phyloP scores from a whole-genome alignment of 1,140 invertebrate genomes.

The Anagrus nilaparvatae region DNA sequence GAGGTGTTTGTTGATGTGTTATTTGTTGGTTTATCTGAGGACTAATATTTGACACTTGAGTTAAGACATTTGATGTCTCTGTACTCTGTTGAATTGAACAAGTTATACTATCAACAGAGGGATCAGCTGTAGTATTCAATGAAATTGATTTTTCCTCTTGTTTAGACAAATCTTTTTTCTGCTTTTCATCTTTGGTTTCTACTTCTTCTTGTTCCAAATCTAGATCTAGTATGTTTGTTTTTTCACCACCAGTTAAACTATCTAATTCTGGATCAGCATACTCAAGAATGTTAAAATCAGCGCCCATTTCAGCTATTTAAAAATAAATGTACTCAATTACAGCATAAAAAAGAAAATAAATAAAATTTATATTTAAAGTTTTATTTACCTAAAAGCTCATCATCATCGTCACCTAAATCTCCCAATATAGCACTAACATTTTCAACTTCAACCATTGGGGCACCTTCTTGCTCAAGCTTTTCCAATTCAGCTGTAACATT shows the following conservation, averaged over 20 bases:
- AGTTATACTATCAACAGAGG: conserved; percentile 18
- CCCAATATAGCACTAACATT: conserved; percentile 66
- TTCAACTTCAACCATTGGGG: conserved; percentile 58
- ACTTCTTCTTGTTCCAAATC: conserved; percentile 63
- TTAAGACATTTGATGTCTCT: conserved; percentile 22
- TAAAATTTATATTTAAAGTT: conserved; percentile 10
- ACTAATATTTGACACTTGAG: conserved; percentile 22
- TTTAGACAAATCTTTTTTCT: conserved; percentile 39
- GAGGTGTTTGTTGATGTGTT: conserved; percentile 21
- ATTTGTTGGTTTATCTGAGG: conserved; percentile 18
- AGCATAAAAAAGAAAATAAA: conserved; percentile 1
- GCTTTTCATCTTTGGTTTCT: conserved; percentile 46
- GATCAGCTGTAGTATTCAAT: conserved; percentile 21
- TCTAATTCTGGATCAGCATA: conserved; percentile 93
- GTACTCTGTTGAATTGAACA: conserved; percentile 21
- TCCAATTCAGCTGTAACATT: conserved; percentile 68
- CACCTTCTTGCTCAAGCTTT: conserved; percentile 64
- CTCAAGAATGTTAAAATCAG: conserved; percentile 91
- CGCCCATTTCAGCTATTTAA: conserved; percentile 73
- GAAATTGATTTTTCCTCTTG: conserved; percentile 32
- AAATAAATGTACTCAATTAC: conserved; percentile 1
- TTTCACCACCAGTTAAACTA: conserved; percentile 59
- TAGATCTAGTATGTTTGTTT: conserved; percentile 67
- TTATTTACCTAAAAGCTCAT: conserved; percentile 64
- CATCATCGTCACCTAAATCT: conserved; percentile 75